Conservation (phyloP, 2,113 vertebrate species). For the Atractosteus spatula region DNA sequence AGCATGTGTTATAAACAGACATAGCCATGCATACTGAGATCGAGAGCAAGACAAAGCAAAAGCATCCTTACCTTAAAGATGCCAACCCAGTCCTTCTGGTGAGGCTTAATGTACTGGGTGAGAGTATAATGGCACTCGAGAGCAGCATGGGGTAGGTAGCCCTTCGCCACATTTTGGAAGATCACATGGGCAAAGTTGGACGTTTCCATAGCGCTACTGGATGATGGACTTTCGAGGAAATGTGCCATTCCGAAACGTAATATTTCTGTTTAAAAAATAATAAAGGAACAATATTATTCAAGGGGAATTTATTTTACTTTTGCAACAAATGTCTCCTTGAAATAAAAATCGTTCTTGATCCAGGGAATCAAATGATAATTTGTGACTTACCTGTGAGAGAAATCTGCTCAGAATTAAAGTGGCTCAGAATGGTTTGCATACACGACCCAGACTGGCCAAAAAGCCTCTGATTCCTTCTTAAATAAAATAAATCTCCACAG, state of each 20-base stretch:
- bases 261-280: too few species aligned
- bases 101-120: slow-evolving; percentile 88
- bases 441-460: too few species aligned
- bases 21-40: background rate
- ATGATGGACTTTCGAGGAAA: slow-evolving; percentile 74
- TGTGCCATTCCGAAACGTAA: slow-evolving; percentile 65
- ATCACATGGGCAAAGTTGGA: slow-evolving; percentile 98
- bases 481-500: too few species aligned
- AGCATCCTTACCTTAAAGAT: slow-evolving; percentile 87
- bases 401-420: background rate
- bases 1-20: too few species aligned
- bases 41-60: background rate
- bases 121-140: slow-evolving; percentile 94
- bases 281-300: too few species aligned
- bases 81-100: slow-evolving; percentile 97
- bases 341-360: background rate
- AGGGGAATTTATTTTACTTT: too few species aligned
- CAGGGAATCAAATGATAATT: background rate
- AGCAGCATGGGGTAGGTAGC: slow-evolving; percentile 89
- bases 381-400: slow-evolving; percentile 2
- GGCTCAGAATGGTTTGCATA: too few species aligned
- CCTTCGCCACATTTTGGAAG: slow-evolving; percentile 97
- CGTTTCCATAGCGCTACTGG: slow-evolving; percentile 76
- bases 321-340: too few species aligned
- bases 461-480: too few species aligned